Evolutionary conservation across 2,113 vertebrate genomes (phyloP).

Genomic region (Natator depressus): DNA sequence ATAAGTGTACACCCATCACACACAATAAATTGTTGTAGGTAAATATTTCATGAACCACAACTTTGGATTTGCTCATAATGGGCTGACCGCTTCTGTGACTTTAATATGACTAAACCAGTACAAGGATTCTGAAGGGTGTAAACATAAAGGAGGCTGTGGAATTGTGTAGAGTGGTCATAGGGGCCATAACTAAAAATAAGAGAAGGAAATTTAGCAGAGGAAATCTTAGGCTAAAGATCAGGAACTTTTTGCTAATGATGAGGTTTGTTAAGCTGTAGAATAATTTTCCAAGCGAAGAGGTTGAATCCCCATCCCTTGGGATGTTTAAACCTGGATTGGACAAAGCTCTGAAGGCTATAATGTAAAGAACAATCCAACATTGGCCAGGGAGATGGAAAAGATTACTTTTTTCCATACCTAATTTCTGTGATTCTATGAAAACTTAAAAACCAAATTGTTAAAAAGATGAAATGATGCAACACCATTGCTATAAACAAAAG

Average conservation of each 20-base stretch:
- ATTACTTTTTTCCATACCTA: conserved; percentile 53
- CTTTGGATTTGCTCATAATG: neutral
- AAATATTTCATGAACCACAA: neutral
- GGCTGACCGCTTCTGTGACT: neutral
- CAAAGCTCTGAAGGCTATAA: conserved; percentile 53
- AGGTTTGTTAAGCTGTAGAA: conserved; percentile 43
- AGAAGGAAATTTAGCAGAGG: conserved; percentile 38
- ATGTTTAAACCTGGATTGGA: conserved; percentile 51
- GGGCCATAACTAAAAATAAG: conserved; percentile 37
- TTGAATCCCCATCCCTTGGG: conserved; percentile 59
- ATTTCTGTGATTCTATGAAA: conserved; percentile 33
- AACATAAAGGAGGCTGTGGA: conserved; percentile 34
- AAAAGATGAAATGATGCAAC: conserved; percentile 21
- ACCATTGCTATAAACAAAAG: conserved; percentile 1
- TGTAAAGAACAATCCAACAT: conserved; percentile 28
- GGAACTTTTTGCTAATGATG: conserved; percentile 37
- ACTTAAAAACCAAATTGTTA: conserved; percentile 36
- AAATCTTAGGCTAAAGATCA: conserved; percentile 53
- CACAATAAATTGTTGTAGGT: neutral
- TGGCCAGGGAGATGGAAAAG: conserved; percentile 44
- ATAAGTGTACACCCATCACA: neutral
- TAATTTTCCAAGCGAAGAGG: conserved; percentile 51
- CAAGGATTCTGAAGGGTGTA: conserved; percentile 14
- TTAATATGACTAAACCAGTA: neutral
- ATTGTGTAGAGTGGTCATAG: neutral